Evolutionary conservation across 2,113 vertebrate genomes (phyloP), one percentile per base, ranked within the genome.

Genomic region (Pagrus major): DNA sequence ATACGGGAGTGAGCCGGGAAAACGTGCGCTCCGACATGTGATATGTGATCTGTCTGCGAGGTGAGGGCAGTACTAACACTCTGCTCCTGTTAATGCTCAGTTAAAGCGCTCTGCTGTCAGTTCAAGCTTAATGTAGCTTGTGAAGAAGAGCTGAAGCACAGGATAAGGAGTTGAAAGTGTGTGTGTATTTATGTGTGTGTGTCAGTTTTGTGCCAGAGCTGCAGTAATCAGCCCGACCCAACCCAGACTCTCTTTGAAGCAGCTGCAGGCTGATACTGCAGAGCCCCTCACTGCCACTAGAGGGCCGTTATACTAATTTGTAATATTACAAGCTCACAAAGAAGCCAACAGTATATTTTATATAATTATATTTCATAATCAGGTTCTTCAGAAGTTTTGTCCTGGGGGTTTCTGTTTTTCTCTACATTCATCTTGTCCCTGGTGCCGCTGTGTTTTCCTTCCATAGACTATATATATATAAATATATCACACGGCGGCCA

Each of bases 221-320:
- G 85, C 85, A 83, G 88, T 74, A 83, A 87, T 84, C 89, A 80
- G 49, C 81, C 76, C 20, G 6, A 55, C 82, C 83, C 85, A 78
- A 69, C 71, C 76, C 44, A 78, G 39, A 39, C 42, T 47, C 61
- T 54, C 59, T 77, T 54, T 55, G 42, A 78, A 60, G 55, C 42
- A 68, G 65, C 80, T 74, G 85, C 80, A 67, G 56, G 65, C 82
- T 23, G 63, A 67, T n/a, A 29, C 78, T 89, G 82, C 80, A 80
- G 74, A 81, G 35, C 56, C 63, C 47, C 56, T 35, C 2, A 0
- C 35, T 44, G 67, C 85, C 88, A 90, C 70, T 72, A 85, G 88
- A 86, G 67, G 84, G 81, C 65, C 51, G 1, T 58, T 87, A 63
- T 74, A 3, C 14, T 20, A 71, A 73, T 51, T 2, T 23, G 5